Conservation (phyloP, 2,888 invertebrate species). For the Scelioninae gen. 1 region DNA sequence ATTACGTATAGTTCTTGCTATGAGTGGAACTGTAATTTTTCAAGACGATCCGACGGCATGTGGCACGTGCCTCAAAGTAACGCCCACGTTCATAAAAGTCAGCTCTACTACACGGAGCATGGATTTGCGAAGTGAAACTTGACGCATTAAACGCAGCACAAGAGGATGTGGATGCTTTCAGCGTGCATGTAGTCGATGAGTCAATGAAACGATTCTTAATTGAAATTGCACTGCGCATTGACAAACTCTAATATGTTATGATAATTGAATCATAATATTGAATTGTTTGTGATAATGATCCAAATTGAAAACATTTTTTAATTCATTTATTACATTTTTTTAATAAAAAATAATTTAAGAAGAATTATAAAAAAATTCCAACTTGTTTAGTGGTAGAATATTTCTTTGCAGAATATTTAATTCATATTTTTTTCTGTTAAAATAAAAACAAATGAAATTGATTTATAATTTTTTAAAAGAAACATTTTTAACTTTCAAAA, state of each 20-base stretch:
- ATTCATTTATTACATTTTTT: too few relatives aligned
- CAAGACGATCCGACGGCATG: conserved; percentile 62
- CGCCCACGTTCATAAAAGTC: conserved; percentile 71
- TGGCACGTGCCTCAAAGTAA: conserved; percentile 68
- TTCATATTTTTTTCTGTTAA: too few relatives aligned
- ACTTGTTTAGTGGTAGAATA: too few relatives aligned
- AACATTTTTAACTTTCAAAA: too few relatives aligned
- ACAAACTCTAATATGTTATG: conserved; percentile 72
- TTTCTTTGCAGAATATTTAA: too few relatives aligned
- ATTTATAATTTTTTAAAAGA: too few relatives aligned
- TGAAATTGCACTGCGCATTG: conserved; percentile 70
- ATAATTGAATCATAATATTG: conserved; percentile 75
- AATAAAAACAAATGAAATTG: too few relatives aligned
- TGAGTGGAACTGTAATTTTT: conserved; percentile 66
- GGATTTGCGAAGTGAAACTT: conserved; percentile 81
- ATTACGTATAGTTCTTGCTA: conserved; percentile 36
- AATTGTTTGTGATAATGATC: not conserved
- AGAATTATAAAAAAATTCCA: too few relatives aligned
- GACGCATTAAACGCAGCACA: conserved; percentile 78
- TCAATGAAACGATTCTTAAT: conserved; percentile 68
- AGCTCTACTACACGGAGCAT: conserved; percentile 75
- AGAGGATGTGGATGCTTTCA: conserved; percentile 76
- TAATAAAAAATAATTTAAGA: too few relatives aligned
- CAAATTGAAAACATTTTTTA: too few relatives aligned
- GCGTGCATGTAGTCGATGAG: conserved; percentile 56